These are phyloP conservation scores for Sula dactylatra DNA, from an alignment of 2,113 vertebrate species.

Conservation along the genomic window DNA sequence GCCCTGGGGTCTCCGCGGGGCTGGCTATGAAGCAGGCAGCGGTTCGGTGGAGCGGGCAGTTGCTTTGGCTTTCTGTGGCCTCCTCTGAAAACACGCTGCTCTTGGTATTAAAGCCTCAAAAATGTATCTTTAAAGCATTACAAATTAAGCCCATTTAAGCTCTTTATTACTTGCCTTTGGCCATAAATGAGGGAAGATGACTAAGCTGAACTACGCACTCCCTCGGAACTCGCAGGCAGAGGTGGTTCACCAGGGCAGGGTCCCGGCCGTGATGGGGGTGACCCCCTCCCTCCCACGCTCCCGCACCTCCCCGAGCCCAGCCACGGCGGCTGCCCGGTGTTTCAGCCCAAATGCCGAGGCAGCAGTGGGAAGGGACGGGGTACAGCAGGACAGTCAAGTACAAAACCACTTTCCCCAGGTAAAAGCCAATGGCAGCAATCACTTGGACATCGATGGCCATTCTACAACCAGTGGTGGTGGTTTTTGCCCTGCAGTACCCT, in stretches of 20 bases:
- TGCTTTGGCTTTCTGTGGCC: background rate
- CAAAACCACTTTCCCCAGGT: background rate
- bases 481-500: background rate
- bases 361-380: background rate
- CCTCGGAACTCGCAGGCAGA: background rate
- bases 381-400: background rate
- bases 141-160: background rate
- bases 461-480: background rate
- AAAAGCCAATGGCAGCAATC: background rate
- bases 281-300: background rate
- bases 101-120: background rate
- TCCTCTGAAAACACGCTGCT: background rate
- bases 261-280: background rate
- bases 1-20: rapidly evolving
- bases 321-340: background rate
- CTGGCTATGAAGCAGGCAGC: background rate
- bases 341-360: background rate
- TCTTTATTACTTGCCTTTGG: background rate
- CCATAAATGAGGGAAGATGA: background rate
- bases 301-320: background rate
- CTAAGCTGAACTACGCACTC: rapidly evolving
- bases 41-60: background rate
- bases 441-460: rapidly evolving
- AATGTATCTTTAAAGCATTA: background rate
- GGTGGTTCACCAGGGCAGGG: background rate